Evolutionary conservation across 2,888 invertebrate genomes (phyloP).

Genomic region (Eupithecia subumbrata): DNA sequence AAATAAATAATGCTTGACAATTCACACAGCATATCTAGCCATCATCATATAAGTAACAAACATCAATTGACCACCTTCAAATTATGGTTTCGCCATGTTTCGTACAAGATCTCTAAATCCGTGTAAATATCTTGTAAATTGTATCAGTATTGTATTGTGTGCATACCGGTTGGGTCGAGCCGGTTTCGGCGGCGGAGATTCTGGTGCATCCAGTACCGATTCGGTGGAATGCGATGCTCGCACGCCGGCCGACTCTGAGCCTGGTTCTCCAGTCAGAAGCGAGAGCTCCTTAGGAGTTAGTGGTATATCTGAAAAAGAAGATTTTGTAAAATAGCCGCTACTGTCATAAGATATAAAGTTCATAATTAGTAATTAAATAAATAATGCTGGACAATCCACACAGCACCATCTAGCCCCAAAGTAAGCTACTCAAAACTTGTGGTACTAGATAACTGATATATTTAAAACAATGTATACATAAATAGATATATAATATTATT

Average conservation of each 20-base stretch:
- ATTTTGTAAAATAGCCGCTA: constrained; percentile 5
- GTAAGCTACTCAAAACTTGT: too few species aligned
- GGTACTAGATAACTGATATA: too few species aligned
- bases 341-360: neutral
- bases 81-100: neutral
- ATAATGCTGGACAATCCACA: too few species aligned
- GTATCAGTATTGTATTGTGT: neutral
- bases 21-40: neutral
- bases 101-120: neutral
- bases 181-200: constrained; percentile 93
- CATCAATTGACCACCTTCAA: neutral
- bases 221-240: constrained; percentile 92
- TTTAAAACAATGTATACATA: too few species aligned
- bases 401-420: too few species aligned
- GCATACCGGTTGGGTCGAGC: constrained; percentile 90
- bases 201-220: constrained; percentile 86
- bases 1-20: neutral
- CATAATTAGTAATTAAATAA: neutral
- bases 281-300: constrained; percentile 91
- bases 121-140: neutral
- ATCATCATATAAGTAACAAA: neutral
- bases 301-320: constrained; percentile 88
- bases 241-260: constrained; percentile 83
- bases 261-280: constrained; percentile 86
- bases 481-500: too few species aligned